Percentiles rank a stretch among this genome's conserved stretches.
Conservation (phyloP, 1,140 invertebrate genomes). For the Hormaphis cornu region DNA sequence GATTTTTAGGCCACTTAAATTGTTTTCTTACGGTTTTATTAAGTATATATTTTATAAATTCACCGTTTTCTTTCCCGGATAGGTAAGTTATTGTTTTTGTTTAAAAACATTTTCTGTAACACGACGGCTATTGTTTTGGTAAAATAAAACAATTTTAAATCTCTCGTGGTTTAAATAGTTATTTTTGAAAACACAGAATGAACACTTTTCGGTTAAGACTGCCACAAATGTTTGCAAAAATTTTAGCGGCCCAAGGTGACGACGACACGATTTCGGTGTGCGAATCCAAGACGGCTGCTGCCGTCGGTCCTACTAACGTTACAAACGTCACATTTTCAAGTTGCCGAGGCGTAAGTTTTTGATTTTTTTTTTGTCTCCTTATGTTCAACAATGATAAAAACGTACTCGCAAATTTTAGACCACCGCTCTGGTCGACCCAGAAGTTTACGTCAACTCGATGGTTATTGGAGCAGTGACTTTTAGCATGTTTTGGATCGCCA, state of each 20-base stretch:
- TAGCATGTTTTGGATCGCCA: slow-evolving; percentile 4
- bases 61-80: too few species aligned
- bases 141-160: not conserved
- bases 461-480: not conserved
- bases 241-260: not conserved
- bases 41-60: too few species aligned
- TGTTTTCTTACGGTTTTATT: too few species aligned
- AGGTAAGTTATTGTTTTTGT: too few species aligned
- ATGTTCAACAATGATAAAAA: not conserved
- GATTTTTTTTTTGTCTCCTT: not conserved
- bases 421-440: not conserved
- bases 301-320: too few species aligned
- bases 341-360: not conserved
- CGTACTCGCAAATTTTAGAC: not conserved
- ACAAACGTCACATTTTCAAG: not conserved
- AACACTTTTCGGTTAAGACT: slow-evolving; percentile 3
- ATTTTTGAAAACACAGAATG: not conserved
- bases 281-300: not conserved
- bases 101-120: too few species aligned
- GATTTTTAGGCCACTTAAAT: too few species aligned
- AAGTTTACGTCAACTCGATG: not conserved
- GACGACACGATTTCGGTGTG: not conserved
- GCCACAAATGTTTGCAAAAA: not conserved
- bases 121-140: too few species aligned
- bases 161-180: not conserved